Conservation (phyloP, 2,888 invertebrate genomes). For the Abscondita cerata region DNA sequence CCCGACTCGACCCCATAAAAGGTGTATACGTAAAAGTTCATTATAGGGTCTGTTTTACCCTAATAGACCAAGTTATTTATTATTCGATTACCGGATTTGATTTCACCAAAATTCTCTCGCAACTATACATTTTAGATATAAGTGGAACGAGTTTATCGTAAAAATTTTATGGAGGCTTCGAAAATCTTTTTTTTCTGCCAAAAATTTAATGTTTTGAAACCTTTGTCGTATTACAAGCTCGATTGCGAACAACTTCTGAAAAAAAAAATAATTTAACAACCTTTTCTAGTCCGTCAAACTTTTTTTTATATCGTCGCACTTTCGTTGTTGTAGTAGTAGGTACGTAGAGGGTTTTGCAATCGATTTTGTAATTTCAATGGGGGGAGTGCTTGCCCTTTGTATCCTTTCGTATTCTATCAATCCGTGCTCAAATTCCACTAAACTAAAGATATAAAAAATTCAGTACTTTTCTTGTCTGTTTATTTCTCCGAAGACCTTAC, state of each 20-base stretch:
- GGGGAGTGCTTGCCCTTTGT: conserved; percentile 31
- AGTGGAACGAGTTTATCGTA: too few species aligned
- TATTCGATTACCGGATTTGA: too few species aligned
- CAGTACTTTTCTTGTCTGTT: conserved; percentile 7
- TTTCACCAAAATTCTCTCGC: too few species aligned
- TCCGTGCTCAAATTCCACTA: conserved; percentile 23
- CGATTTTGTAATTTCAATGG: conserved; percentile 46
- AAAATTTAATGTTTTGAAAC: too few species aligned
- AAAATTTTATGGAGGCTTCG: too few species aligned
- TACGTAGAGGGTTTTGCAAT: conserved; percentile 40
- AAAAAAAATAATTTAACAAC: conserved; percentile 46
- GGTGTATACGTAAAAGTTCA: too few species aligned
- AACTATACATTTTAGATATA: too few species aligned
- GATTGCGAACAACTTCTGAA: conserved; percentile 42
- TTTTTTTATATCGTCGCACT: conserved; percentile 38
- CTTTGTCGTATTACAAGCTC: too few species aligned
- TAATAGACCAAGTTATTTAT: too few species aligned
- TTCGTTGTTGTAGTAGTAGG: conserved; percentile 44
- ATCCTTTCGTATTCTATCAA: conserved; percentile 25
- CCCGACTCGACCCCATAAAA: too few species aligned
- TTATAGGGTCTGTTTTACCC: too few species aligned
- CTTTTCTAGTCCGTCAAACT: conserved; percentile 39
- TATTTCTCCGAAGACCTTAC: conserved; percentile 8
- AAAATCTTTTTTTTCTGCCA: too few species aligned
- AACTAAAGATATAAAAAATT: conserved; percentile 17